These are phyloP conservation scores for Phyllotreta striolata DNA, from an alignment of 2,888 invertebrate species.

Conservation along the genomic window DNA sequence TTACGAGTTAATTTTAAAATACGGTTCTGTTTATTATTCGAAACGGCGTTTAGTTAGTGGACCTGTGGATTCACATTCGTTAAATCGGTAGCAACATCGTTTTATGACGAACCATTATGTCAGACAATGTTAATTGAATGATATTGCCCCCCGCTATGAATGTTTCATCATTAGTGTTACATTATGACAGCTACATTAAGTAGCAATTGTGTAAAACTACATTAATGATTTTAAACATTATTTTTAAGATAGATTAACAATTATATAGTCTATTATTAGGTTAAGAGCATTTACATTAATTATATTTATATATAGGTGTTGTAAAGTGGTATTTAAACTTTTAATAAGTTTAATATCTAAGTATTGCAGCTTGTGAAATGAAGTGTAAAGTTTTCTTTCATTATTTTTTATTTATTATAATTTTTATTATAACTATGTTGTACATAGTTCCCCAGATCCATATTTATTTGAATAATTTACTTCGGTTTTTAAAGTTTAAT, in stretches of 20 bases:
- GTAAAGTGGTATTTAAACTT: no score
- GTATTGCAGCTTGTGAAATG: no score
- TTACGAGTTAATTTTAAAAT: slow-evolving; percentile 1
- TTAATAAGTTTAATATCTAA: no score
- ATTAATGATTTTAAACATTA: slow-evolving; percentile 29
- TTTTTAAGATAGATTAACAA: slow-evolving; percentile 21
- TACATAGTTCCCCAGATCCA: no score
- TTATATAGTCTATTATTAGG: no score
- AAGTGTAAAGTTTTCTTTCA: no score
- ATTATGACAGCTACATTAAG: slow-evolving; percentile 50
- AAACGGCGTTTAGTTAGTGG: slow-evolving; percentile 37
- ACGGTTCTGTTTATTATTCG: slow-evolving; percentile 23
- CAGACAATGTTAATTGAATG: slow-evolving; percentile 54
- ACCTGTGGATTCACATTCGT: slow-evolving; percentile 52
- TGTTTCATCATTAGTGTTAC: slow-evolving; percentile 51
- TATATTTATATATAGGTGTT: no score
- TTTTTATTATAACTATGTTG: no score
- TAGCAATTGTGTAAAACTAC: slow-evolving; percentile 43
- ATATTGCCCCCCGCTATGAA: slow-evolving; percentile 51
- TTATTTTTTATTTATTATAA: no score
- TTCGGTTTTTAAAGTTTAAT: no score
- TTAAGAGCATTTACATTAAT: no score
- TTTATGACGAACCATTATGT: slow-evolving; percentile 50
- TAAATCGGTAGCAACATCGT: slow-evolving; percentile 47
- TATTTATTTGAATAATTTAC: no score